These are phyloP conservation scores for Drosophila bipectinata DNA, from an alignment of 1,140 invertebrate genomes.

Conservation along the genomic window DNA sequence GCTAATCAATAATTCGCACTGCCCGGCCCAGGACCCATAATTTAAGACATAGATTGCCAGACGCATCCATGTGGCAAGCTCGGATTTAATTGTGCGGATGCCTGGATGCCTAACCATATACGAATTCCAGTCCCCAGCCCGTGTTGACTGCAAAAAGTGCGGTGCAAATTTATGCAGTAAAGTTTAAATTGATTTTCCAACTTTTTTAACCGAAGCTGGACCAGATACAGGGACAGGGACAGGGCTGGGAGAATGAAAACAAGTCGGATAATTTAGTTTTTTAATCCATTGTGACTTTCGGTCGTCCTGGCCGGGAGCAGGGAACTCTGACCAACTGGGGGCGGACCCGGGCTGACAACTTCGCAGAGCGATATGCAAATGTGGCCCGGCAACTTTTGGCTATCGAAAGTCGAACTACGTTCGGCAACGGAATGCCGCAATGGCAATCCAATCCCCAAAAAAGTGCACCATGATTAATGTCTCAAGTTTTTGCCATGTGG, in stretches of 20 bases:
- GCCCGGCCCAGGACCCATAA: background rate
- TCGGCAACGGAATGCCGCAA: conserved; percentile 30
- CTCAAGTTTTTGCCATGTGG: conserved; percentile 39
- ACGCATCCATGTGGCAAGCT: background rate
- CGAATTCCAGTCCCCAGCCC: conserved; percentile 2
- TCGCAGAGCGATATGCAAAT: conserved; percentile 54
- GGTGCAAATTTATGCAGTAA: conserved; percentile 74
- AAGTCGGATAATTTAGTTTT: conserved; percentile 44
- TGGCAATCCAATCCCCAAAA: conserved; percentile 35
- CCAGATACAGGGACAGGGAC: background rate
- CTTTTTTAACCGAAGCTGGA: conserved; percentile 7
- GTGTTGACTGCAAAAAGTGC: conserved; percentile 45
- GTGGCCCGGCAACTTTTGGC: conserved; percentile 49
- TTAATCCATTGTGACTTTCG: conserved; percentile 59
- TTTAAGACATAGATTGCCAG: too few species aligned
- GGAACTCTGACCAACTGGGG: conserved; percentile 31
- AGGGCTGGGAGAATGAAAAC: conserved; percentile 14
- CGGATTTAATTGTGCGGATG: background rate
- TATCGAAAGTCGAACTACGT: conserved; percentile 49
- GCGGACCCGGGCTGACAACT: conserved; percentile 35
- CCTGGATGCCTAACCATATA: conserved; percentile 5
- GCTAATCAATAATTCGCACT: background rate
- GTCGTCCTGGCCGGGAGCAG: conserved; percentile 20
- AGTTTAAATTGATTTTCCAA: conserved; percentile 73
- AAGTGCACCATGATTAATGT: conserved; percentile 53